Conservation (phyloP, 2,113 vertebrate species). For the Astur gentilis region DNA sequence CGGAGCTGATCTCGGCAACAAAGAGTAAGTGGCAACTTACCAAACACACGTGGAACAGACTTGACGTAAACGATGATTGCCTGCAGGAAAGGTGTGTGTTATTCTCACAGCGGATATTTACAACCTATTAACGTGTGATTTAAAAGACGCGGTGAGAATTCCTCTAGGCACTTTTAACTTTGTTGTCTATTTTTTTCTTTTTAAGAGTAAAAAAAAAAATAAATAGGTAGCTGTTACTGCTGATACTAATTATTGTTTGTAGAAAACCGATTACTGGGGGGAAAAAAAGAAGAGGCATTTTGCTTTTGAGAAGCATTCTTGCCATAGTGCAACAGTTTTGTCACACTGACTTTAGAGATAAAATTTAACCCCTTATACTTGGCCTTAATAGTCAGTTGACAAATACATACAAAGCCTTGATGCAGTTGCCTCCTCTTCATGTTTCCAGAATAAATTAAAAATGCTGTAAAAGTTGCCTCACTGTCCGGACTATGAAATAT, state of each 20-base stretch:
- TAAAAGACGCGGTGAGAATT: background rate
- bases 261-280: background rate
- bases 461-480: background rate
- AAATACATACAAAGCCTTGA: background rate
- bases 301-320: background rate
- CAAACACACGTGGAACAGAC: background rate
- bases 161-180: background rate
- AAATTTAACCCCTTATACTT: background rate
- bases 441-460: background rate
- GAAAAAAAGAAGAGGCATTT: background rate
- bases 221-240: background rate
- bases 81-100: background rate
- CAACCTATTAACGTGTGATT: background rate
- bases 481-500: background rate
- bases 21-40: background rate
- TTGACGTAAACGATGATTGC: fast-evolving
- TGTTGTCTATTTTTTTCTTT: background rate
- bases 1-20: background rate
- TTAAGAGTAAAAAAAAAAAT: background rate
- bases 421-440: background rate
- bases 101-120: background rate
- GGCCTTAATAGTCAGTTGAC: background rate
- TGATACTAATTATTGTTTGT: background rate
- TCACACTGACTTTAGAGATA: background rate
- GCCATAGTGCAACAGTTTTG: background rate